Percentiles rank a stretch among this genome's conserved stretches.
Conservation (phyloP, 2,888 invertebrate species). For the Chalcosyrphus nemorum region DNA sequence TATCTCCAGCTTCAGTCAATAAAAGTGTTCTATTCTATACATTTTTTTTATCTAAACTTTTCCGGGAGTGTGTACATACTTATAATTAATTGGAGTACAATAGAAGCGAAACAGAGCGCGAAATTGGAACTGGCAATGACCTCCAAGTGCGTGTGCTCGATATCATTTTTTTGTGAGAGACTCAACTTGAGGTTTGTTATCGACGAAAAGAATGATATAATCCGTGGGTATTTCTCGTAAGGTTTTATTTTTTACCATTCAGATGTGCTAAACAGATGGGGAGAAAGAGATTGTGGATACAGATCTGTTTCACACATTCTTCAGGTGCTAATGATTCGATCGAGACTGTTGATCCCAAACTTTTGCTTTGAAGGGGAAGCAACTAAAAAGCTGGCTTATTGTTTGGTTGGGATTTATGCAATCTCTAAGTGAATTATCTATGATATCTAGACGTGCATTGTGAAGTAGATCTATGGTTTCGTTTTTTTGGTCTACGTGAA, state of each 20-base stretch:
- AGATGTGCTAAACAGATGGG: slow-evolving; percentile 28
- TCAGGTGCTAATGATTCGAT: slow-evolving; percentile 41
- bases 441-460: not conserved
- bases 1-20: slow-evolving; percentile 8
- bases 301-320: slow-evolving; percentile 31
- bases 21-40: not conserved
- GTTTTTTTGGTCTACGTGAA: not conserved
- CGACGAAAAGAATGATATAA: slow-evolving; percentile 49
- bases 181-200: slow-evolving; percentile 36
- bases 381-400: no score
- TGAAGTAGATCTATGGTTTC: not conserved
- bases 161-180: slow-evolving; percentile 13
- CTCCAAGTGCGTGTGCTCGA: slow-evolving; percentile 33
- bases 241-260: not conserved
- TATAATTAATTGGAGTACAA: slow-evolving; percentile 30
- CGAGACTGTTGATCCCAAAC: slow-evolving; percentile 37
- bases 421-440: not conserved
- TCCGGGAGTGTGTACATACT: not conserved
- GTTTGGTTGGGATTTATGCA: not conserved
- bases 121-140: slow-evolving; percentile 17
- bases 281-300: slow-evolving; percentile 14
- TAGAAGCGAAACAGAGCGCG: not conserved
- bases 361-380: not conserved
- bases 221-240: slow-evolving; percentile 18
- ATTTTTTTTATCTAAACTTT: not conserved